Evolutionary conservation across 2,797 vertebrate genomes (phyloP).

Genomic region (Steatocranus sp.): DNA sequence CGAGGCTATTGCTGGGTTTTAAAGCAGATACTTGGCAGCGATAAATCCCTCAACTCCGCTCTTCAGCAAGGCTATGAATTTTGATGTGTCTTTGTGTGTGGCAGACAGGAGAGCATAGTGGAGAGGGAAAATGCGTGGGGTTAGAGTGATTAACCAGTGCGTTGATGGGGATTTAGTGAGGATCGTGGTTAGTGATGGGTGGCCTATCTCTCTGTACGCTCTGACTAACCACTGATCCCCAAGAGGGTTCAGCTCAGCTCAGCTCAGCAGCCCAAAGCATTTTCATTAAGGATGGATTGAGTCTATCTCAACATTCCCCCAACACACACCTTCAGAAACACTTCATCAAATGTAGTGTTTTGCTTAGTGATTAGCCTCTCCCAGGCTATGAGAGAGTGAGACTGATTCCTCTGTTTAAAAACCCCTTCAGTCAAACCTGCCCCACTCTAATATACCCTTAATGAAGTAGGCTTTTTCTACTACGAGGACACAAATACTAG

Average conservation of each 20-base stretch:
- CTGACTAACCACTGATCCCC: slow-evolving; percentile 83
- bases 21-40: slow-evolving; percentile 62
- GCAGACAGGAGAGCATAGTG: slow-evolving; percentile 57
- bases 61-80: slow-evolving; percentile 79
- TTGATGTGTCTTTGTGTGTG: slow-evolving; percentile 80
- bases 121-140: slow-evolving; percentile 61
- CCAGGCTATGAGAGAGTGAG: slow-evolving; percentile 90
- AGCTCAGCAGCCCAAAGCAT: slow-evolving; percentile 91
- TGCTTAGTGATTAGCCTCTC: slow-evolving; percentile 99
- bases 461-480: slow-evolving; percentile 77
- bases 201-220: slow-evolving; percentile 75
- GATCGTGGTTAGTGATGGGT: slow-evolving; percentile 79
- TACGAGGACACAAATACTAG: slow-evolving; percentile 84
- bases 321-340: slow-evolving; percentile 96
- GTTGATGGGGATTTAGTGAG: slow-evolving; percentile 80
- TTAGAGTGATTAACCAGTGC: slow-evolving; percentile 79
- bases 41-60: slow-evolving; percentile 65
- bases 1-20: slow-evolving; percentile 36
- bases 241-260: slow-evolving; percentile 84
- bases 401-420: slow-evolving; percentile 83
- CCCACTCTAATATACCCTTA: slow-evolving; percentile 91
- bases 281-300: slow-evolving; percentile 99
- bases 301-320: slow-evolving; percentile 80
- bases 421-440: slow-evolving; percentile 86
- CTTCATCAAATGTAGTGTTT: slow-evolving; percentile 99